Evolutionary conservation across 2,888 invertebrate genomes (phyloP).

Genomic region (Pterobdella sp.): DNA sequence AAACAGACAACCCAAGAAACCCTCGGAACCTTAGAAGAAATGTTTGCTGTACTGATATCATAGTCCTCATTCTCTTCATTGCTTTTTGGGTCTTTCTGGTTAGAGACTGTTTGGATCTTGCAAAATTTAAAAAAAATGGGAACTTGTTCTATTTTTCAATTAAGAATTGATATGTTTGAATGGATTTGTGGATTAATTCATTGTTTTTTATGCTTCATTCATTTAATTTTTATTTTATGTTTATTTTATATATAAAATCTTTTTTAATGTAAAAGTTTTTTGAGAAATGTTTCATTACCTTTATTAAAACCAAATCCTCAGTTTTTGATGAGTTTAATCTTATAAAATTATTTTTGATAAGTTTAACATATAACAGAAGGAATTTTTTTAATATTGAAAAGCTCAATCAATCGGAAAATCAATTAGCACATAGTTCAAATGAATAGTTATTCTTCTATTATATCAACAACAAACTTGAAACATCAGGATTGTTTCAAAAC

Average conservation of each 20-base stretch:
- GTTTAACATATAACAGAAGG: not conserved
- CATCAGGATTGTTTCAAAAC: not conserved
- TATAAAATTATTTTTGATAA: too few species aligned
- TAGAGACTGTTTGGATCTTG: slow-evolving; percentile 43
- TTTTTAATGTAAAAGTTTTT: too few species aligned
- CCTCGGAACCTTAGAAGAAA: slow-evolving; percentile 38
- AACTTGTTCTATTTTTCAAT: too few species aligned
- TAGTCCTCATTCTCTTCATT: slow-evolving; percentile 56
- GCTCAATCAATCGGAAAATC: not conserved
- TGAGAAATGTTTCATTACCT: too few species aligned
- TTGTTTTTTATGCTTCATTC: not conserved
- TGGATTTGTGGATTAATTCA: not conserved
- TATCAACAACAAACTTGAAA: not conserved
- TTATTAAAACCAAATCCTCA: too few species aligned
- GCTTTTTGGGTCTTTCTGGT: slow-evolving; percentile 57
- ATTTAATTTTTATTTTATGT: not conserved
- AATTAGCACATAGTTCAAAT: not conserved
- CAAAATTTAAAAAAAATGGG: too few species aligned
- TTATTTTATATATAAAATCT: too few species aligned
- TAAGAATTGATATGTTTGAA: not conserved
- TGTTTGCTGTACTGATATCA: slow-evolving; percentile 57
- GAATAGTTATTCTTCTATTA: not conserved
- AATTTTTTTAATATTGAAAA: not conserved
- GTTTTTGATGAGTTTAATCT: too few species aligned
- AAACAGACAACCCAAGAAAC: slow-evolving; percentile 17